phyloP scores from a whole-genome alignment of 2,113 vertebrate genomes.

The Astatoreochromis straeleni region DNA sequence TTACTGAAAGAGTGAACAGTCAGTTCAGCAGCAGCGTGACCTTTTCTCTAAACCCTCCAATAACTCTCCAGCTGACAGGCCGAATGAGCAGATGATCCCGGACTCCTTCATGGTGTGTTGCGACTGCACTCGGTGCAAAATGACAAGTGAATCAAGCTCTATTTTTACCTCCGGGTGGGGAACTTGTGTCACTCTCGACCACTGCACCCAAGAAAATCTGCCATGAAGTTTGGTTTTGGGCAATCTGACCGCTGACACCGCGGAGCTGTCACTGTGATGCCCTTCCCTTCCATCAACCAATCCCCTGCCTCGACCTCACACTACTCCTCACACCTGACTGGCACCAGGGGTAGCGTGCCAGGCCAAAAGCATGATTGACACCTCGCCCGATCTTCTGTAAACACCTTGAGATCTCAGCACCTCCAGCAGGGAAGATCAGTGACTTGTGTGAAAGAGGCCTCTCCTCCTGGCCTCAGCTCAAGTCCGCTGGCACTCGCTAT shows the following conservation, averaged over 20 bases:
- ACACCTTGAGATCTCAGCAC: constrained; percentile 67
- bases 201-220: constrained; percentile 47
- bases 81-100: constrained; percentile 27
- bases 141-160: constrained; percentile 60
- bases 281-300: constrained; percentile 53
- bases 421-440: constrained; percentile 60
- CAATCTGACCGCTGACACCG: constrained; percentile 71
- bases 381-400: constrained; percentile 51
- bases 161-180: constrained; percentile 25
- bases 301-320: constrained; percentile 17
- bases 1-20: constrained; percentile 8
- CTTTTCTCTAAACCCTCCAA: constrained; percentile 51
- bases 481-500: constrained; percentile 46
- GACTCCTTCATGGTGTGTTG: constrained; percentile 49
- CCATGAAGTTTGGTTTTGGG: constrained; percentile 68
- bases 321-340: constrained; percentile 64
- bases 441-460: constrained; percentile 59
- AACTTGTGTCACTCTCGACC: constrained; percentile 53
- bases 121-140: constrained; percentile 47
- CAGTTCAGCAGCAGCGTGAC: constrained; percentile 45
- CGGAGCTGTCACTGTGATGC: constrained; percentile 67
- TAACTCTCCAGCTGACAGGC: constrained; percentile 51
- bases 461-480: constrained; percentile 48
- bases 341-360: constrained; percentile 27
- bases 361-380: constrained; percentile 46